phyloP scores from a whole-genome alignment of 1,140 invertebrate genomes.

The Belonocnema kinseyi region DNA sequence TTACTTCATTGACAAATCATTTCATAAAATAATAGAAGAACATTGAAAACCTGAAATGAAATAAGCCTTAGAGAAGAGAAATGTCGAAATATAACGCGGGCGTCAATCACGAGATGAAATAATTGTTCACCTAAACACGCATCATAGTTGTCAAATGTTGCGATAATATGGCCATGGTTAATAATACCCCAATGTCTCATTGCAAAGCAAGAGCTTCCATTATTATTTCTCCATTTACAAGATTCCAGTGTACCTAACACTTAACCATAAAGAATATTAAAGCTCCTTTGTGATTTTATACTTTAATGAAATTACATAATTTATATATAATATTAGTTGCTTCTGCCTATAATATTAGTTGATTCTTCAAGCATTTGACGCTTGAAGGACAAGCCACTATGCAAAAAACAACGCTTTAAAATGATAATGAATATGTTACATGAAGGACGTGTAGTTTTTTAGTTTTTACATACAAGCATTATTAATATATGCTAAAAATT shows the following conservation, averaged over 20 bases:
- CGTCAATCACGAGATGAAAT: no score
- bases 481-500: constrained; percentile 5
- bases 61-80: no score
- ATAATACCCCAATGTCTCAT: background rate
- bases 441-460: constrained; percentile 24
- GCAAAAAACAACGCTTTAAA: constrained; percentile 27
- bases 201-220: background rate
- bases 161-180: background rate
- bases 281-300: constrained; percentile 10
- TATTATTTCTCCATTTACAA: background rate
- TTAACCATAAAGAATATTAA: background rate
- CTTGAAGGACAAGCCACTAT: constrained; percentile 17
- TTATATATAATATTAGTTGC: constrained; percentile 25
- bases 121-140: no score
- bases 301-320: constrained; percentile 13
- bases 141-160: background rate
- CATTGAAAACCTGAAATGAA: no score
- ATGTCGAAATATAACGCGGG: no score
- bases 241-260: background rate
- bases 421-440: constrained; percentile 11
- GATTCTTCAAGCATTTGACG: background rate
- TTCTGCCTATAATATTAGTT: constrained; percentile 5
- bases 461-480: constrained; percentile 17
- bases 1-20: no score
- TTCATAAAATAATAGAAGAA: no score